A percentile compares a stretch with the other conserved stretches of the same genome.
These are phyloP conservation scores for Motacilla alba DNA, from an alignment of 2,113 vertebrate species.

Conservation along the genomic window DNA sequence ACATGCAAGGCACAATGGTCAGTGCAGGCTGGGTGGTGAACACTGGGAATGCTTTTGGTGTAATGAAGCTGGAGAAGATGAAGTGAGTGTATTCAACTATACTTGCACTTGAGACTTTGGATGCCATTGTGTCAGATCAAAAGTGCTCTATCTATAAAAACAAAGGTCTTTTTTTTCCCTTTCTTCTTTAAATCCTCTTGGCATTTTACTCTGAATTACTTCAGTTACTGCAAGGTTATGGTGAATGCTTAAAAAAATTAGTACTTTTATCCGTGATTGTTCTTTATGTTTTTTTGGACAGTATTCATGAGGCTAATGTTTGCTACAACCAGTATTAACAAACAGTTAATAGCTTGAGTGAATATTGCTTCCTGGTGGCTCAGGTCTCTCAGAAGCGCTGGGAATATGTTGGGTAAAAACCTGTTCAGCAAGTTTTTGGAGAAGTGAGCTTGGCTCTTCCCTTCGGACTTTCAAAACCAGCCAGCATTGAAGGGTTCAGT, in stretches of 20 bases:
- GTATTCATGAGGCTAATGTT: background rate
- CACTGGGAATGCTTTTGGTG: background rate
- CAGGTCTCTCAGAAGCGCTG: background rate
- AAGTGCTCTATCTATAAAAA: background rate
- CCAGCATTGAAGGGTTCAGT: background rate
- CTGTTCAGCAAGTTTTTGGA: background rate
- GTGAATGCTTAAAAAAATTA: background rate
- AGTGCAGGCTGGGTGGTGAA: rapidly evolving
- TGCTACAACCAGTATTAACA: background rate
- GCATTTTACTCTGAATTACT: background rate
- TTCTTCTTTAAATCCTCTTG: background rate
- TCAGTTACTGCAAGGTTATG: background rate
- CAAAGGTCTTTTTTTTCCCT: background rate
- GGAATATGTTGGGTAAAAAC: background rate
- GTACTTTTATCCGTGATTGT: background rate
- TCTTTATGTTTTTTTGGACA: background rate
- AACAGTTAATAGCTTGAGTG: background rate
- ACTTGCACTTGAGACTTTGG: background rate
- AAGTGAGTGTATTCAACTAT: background rate
- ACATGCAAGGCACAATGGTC: rapidly evolving
- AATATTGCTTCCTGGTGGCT: background rate
- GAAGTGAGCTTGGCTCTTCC: background rate
- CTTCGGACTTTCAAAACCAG: background rate
- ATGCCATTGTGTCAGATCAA: background rate
- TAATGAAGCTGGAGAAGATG: background rate